Evolutionary conservation across 2,797 vertebrate genomes (phyloP), one percentile per base, ranked within the genome.

Genomic region (Ptychobarbus kaznakovi): DNA sequence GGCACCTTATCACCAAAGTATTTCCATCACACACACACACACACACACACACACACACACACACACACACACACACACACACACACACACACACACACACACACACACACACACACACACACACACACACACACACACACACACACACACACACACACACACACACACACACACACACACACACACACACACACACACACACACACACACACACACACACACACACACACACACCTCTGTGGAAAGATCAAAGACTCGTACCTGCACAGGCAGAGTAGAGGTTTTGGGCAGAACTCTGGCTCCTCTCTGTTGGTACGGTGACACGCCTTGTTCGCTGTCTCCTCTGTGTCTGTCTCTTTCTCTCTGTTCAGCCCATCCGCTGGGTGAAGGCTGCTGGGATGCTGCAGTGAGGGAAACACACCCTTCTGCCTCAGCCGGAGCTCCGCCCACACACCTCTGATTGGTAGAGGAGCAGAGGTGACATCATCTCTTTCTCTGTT

Each of bases 381-480:
- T 90, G 53, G 20, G 20, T 58, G 53, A 58, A 22, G 53, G 53
- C 8, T n/a, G 22, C 53, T 58, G 53, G 79, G 89, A 90, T 90
- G 87, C 89, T 90, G 88, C 89, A 90, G 88, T 89, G 89, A 88
- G 86, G 77, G 69, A 87, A 72, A 87, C 66, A 76, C 85, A 79
- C 87, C 70, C 81, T 82, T 82, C 75, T 75, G 61, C 53, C 82
- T 83, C 49, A 16, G 4, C 53, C 76, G 66, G 25, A 42, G 46
- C 38, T 68, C 44, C n/a, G 20, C 80, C 12, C 58, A 13, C 73
- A 28, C 38, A 0, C 40, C 56, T 84, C 79, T 87, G 58, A 84
- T 87, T 88, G 65, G 87, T 35, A 58, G 72, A 65, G 40, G 25
- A 38, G 56, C 46, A 76, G 46, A 81, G 74, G 81, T 90, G 89